Evolutionary conservation across 2,888 invertebrate species (phyloP).

Genomic region (Brachyptera putata): DNA sequence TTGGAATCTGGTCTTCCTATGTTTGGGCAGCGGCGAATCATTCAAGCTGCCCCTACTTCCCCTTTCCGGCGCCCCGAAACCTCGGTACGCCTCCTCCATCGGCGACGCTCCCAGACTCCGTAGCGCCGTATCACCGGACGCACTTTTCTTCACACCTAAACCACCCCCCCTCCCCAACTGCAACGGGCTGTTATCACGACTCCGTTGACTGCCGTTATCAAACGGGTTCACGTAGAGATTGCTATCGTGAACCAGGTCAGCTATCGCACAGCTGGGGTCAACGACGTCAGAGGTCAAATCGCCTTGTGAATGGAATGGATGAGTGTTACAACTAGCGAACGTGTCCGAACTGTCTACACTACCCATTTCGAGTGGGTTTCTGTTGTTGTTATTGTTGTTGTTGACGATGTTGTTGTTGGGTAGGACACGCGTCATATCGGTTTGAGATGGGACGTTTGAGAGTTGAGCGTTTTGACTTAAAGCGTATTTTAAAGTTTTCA

Average conservation of each 20-base stretch:
- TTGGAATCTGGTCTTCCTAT: constrained; percentile 81
- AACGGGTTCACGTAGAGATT: constrained; percentile 86
- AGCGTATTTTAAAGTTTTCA: constrained; percentile 54
- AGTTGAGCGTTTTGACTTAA: constrained; percentile 29
- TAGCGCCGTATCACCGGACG: constrained; percentile 70
- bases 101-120: constrained; percentile 61
- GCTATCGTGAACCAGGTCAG: constrained; percentile 53
- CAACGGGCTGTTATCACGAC: constrained; percentile 10
- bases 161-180: constrained; percentile 38
- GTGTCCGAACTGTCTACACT: constrained; percentile 80
- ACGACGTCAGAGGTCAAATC: constrained; percentile 48
- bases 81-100: constrained; percentile 52
- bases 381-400: no score
- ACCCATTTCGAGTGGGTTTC: constrained; percentile 42
- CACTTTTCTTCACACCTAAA: constrained; percentile 67
- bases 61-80: constrained; percentile 47
- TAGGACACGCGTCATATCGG: constrained; percentile 29
- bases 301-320: constrained; percentile 76
- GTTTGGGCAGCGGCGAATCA: constrained; percentile 68
- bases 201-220: constrained; percentile 43
- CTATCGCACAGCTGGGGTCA: constrained; percentile 47
- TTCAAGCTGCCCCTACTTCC: constrained; percentile 55
- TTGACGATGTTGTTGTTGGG: constrained; percentile 31
- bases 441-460: constrained; percentile 27
- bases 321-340: constrained; percentile 94